Evolutionary conservation across 1,140 invertebrate species (phyloP), one percentile per base, ranked within the genome.

Genomic region (Micrasema minimum): DNA sequence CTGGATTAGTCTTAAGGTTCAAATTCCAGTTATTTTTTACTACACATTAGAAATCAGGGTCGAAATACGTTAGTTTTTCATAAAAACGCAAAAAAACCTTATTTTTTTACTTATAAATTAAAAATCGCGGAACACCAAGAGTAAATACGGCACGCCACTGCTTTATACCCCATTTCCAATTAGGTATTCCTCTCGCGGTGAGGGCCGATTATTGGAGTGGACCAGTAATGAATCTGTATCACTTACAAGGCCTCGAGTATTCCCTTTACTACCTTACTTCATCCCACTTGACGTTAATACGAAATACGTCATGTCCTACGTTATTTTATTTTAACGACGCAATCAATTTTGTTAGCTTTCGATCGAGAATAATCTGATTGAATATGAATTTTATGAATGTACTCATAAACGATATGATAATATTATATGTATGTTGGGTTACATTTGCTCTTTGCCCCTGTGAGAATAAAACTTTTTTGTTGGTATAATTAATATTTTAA

Each of bases 151-250:
- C n/a, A n/a, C n/a, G n/a, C n/a, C n/a, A n/a, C n/a, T n/a, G n/a
- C n/a, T n/a, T n/a, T n/a, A n/a, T n/a, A n/a, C n/a, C n/a, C 50
- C 50, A 23, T 14, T 6, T 53, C 10, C 10, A n/a, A 23, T 53
- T 53, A 53, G 22, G 22, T 53, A 53, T 53, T 53, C 50, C 50
- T 23, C 50, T 53, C 50, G 22, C 50, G 22, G 20, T 53, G 22
- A 53, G 50, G 1, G 50, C 20, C 50, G 18, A 53, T 53, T 26
- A 53, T 23, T 53, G 50, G 14, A 53, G 50, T 23, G 22, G 50
- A 48, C 50, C 50, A 10, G 20, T 26, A 53, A 53, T 23, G 50
- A 53, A 53, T 53, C 50, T 22, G 50, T 53, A 53, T 53, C 14
- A 2, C 50, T 23, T 7, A 6, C 50, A 22, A 14, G 14, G 10